Evolutionary conservation across 2,888 invertebrate species (phyloP), one percentile per base, ranked within the genome.

Genomic region (Ernsta delagoae): DNA sequence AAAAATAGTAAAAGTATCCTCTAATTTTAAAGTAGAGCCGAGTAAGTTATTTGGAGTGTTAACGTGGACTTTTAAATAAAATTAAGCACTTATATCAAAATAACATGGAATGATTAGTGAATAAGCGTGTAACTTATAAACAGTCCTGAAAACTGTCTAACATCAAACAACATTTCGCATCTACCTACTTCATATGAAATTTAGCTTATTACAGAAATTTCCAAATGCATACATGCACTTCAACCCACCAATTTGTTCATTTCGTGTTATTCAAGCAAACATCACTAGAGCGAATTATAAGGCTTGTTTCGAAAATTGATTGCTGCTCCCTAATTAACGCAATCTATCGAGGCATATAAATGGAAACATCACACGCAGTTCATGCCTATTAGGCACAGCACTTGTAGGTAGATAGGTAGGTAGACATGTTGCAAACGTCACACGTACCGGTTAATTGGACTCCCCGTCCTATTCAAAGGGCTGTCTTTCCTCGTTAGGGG

Each of bases 401-500:
- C n/a, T n/a, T n/a, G n/a, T n/a, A n/a, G n/a, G n/a, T n/a, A n/a
- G n/a, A n/a, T n/a, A 41, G 39, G 60, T 64, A 65, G 34, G 11
- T 34, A 54, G 63, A 67, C 66, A 70, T 71, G 50, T 72, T 59
- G 56, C 67, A 54, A 48, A 45, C 59, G 67, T 71, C 67, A 60
- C 70, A 80, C 82, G 70, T 80, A 92, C 93, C 92, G 91, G 84
- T 92, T 92, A 82, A 92, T 91, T 78, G 95, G 95, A 74, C 95
- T 95, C 59, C 92, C 88, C 0, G 92, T 94, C 65, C 94, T 92
- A 73, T 94, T 94, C 75, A 93, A 83, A 73, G 93, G 92, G 75
- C 90, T 92, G 70, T 91, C 88, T 76, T 88, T 93, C 74, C 94
- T 94, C 65, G 93, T 85, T 71, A 95, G 88, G 5, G 95, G 95